Base-by-base conservation (phyloP, 2,888 invertebrate genomes). In the Xestia xanthographa region DNA sequence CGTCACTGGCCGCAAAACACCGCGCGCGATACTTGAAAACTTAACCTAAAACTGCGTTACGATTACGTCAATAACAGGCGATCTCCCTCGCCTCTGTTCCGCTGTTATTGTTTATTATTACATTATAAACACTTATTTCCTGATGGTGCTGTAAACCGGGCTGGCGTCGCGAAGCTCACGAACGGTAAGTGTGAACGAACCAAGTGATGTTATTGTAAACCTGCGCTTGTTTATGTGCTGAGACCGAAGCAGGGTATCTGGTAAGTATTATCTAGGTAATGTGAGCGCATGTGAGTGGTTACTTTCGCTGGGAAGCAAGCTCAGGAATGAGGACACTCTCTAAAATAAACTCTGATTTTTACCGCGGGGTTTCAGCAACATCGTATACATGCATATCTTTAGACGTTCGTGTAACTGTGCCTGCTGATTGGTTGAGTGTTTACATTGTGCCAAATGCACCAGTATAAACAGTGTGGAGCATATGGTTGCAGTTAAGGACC, bases 301-400 rank as follows among this genome's bases (percentile, higher is more conserved):
- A 95, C 94, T 95, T 95, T 95, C 94, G 90, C 94, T 93, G 89
- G 87, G 89, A 79, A 86, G 86, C 88, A 89, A 91, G 89, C 90
- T 89, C 88, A 90, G 90, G 91, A 95, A 95, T 94, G 95, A 92
- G 95, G 94, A 91, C 92, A 91, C 88, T 93, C 92, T 94, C 92
- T 93, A 94, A 94, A 94, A 94, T 94, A 95, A 94, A 91, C 94
- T 86, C 86, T 79, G 90, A 90, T 94, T 94, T 95, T 94, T 93
- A 92, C 88, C 89, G 91, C 89, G 77, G 80, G 80, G 90, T 90
- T 91, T 92, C 89, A 90, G 90, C 88, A 82, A 77, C 83, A 80
- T 85, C 72, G 79, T 77, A 68, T 5, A 34, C 77, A 77, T 76
- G 79, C 71, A 78, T 83, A 87, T 87, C 81, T 87, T 73, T 87